Evolutionary conservation across 2,888 invertebrate genomes (phyloP), one percentile per base, ranked within the genome.

Genomic region (Pyrgus malvae): DNA sequence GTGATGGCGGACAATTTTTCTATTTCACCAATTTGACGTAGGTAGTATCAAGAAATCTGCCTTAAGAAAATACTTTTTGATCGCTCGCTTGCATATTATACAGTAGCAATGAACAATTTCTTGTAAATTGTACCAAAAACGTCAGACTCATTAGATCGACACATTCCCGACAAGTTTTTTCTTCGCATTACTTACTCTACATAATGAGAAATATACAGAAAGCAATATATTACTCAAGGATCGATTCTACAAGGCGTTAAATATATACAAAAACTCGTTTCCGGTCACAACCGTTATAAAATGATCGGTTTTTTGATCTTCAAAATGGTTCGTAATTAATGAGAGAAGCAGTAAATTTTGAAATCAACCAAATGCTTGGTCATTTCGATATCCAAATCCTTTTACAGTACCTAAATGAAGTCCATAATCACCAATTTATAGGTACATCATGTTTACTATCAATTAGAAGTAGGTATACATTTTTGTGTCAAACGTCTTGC

Each of bases 221-320:
- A 64, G 69, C 68, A 64, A 76, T 77, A 78, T 76, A 75, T 78
- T 69, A 74, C 66, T 64, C 56, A 56, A 62, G 59, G 59, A 65
- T 68, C 68, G 37, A 12, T 51, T 51, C 35, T n/a, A 51, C 33
- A 51, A 12, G 50, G 41, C 16, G 42, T 51, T 27, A 66, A 57
- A 62, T 60, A 55, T 62, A 58, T 55, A 57, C 63, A 68, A 69
- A 74, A 51, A 69, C 61, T 59, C 55, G 61, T 76, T 80, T 84
- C 84, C 83, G 78, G 76, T 68, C 37, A 56, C 53, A 70, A 73
- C 79, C 74, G 79, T 79, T 82, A 69, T 25, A 35, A 41, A 44
- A 58, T 60, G 49, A 65, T 63, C 58, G 65, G 44, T 54, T 64
- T 65, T 62, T 63, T 67, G 61, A 60, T 65, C 54, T 61, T 65